A percentile compares a stretch with the other conserved stretches of the same genome.
Evolutionary conservation across 1,140 invertebrate species (phyloP).

Genomic region (Diabrotica virgifera): DNA sequence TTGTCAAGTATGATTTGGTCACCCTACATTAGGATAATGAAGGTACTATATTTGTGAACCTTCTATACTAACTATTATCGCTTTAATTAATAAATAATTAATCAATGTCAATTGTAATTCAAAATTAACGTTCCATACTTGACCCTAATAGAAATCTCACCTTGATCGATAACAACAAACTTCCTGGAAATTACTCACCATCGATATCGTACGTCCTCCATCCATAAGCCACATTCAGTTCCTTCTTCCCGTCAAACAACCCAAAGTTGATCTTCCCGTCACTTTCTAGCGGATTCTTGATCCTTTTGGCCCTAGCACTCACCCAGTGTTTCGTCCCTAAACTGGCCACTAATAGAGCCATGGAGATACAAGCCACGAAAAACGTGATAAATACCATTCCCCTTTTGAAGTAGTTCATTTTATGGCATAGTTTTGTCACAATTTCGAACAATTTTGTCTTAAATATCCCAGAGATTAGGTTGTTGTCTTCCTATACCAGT

Average conservation of each 20-base stretch:
- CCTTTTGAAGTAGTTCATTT: conserved; percentile 60
- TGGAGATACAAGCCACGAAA: conserved; percentile 77
- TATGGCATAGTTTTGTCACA: conserved; percentile 4
- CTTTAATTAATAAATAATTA: no score
- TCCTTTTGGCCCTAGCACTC: conserved; percentile 67
- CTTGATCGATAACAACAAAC: background rate
- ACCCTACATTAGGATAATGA: no score
- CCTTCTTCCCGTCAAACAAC: conserved; percentile 79
- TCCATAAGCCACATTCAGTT: conserved; percentile 78
- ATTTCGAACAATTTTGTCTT: background rate
- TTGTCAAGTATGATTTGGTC: no score
- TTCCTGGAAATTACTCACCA: conserved; percentile 53
- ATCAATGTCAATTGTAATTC: no score
- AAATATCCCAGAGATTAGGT: background rate
- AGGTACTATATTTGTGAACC: no score
- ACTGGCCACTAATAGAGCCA: conserved; percentile 77
- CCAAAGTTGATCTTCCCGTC: conserved; percentile 79
- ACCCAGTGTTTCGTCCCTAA: conserved; percentile 89
- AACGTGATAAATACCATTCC: conserved; percentile 87
- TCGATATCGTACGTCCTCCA: conserved; percentile 71
- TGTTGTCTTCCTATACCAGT: background rate
- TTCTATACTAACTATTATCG: no score
- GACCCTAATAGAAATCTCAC: background rate
- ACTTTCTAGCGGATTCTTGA: conserved; percentile 65
- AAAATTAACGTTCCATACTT: no score